Base-by-base conservation (phyloP, 2,797 vertebrate species). In the Botia kubotai region DNA sequence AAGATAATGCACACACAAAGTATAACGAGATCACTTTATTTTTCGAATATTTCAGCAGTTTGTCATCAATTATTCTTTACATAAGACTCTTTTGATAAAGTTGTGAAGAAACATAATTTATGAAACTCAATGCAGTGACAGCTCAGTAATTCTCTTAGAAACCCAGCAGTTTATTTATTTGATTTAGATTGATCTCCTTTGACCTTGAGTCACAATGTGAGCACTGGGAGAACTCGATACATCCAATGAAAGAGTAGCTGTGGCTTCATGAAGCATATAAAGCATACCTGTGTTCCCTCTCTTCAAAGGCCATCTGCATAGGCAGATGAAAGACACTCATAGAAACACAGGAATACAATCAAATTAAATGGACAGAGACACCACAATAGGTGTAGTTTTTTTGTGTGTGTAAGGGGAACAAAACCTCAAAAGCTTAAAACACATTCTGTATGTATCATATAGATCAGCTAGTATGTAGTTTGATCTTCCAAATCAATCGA, bases 401-500 rank as follows among this genome's bases (percentile, higher is more conserved):
- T n/a, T 36, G 8, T 66, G 39, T 36, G 48, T 76, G 48, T 23
- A 57, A 57, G 6, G 36, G 53, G 29, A 63, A 39, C n/a, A n/a
- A 62, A 46, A 17, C 19, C 13, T 26, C 4, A 36, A 39, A 58
- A n/a, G 33, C 8, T 36, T 3, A 16, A 66, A 53, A 55, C 53
- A 46, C n/a, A 39, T 23, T 66, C n/a, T 39, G 39, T 43, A 29
- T 55, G 62, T 39, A n/a, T 53, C 62, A 57, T 19, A n/a, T 43
- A 62, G 39, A 48, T 74, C 60, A 76, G 52, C 16, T 36, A 33
- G 39, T 19, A 2, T 50, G 17, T 50, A 12, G 55, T 79, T 62
- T 71, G 26, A 78, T 78, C 43, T 78, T 70, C 26, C 26, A 78
- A 78, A 68, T 33, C 21, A 60, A 23, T 14, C 65, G 14, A 70